Evolutionary conservation across 2,113 vertebrate species (phyloP).

Genomic region (Petrocephalus microphthalmus): DNA sequence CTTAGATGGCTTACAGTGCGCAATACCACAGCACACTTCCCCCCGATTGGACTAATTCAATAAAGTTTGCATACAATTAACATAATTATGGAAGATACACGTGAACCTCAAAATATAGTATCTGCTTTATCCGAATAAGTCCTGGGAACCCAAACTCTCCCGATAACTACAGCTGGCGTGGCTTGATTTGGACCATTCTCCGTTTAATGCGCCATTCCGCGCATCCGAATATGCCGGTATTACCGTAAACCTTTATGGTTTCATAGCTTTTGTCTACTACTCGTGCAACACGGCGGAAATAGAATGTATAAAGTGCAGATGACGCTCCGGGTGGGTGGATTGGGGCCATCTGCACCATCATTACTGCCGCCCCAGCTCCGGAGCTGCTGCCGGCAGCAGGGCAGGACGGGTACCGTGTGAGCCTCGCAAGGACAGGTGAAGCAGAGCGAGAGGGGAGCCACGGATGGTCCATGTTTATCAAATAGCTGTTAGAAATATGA

Average conservation of each 20-base stretch:
- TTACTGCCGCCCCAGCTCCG: conserved; percentile 1
- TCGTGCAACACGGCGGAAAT: neutral
- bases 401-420: neutral
- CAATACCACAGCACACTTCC: neutral
- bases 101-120: neutral
- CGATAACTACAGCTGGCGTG: neutral
- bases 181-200: neutral
- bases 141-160: neutral
- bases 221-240: neutral
- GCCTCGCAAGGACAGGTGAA: neutral
- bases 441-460: neutral
- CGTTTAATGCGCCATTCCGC: neutral
- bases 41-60: neutral
- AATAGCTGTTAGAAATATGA: neutral
- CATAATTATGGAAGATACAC: neutral
- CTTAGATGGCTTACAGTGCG: neutral
- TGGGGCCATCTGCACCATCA: conserved; percentile 8
- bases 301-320: neutral
- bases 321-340: neutral
- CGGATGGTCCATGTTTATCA: neutral
- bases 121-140: neutral
- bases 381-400: neutral
- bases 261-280: neutral
- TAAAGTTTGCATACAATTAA: neutral
- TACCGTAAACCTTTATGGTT: neutral